phyloP scores from a whole-genome alignment of 2,113 vertebrate genomes.

The Pachyramphus minor region DNA sequence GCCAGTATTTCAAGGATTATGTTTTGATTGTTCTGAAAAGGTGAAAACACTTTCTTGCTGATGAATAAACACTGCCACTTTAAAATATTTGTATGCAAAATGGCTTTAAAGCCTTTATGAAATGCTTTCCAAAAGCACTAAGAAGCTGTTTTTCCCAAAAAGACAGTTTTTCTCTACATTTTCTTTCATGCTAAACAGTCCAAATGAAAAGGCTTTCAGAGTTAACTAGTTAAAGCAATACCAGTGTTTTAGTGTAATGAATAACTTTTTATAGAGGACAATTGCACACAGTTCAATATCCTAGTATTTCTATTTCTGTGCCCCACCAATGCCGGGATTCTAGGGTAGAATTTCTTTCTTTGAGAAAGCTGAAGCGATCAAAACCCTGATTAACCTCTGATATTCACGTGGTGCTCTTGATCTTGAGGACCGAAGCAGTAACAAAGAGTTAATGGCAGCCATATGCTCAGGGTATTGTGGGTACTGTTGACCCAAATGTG shows the following conservation, averaged over 20 bases:
- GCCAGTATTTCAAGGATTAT: slow-evolving; percentile 77
- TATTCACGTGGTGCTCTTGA: slow-evolving; percentile 81
- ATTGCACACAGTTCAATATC: slow-evolving; percentile 67
- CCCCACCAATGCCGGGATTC: slow-evolving; percentile 66
- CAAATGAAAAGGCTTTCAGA: slow-evolving; percentile 80
- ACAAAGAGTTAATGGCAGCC: slow-evolving; percentile 91
- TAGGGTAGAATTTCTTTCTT: slow-evolving; percentile 83
- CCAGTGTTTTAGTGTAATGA: slow-evolving; percentile 84
- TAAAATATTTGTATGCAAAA: slow-evolving; percentile 79
- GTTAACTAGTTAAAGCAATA: slow-evolving; percentile 82
- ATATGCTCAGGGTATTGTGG: slow-evolving; percentile 88
- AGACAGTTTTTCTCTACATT: slow-evolving; percentile 68
- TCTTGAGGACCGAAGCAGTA: slow-evolving; percentile 74
- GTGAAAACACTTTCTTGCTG: slow-evolving; percentile 74
- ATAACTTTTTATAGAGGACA: slow-evolving; percentile 79
- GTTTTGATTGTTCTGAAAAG: slow-evolving; percentile 76
- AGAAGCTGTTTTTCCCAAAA: slow-evolving; percentile 67
- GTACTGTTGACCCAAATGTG: slow-evolving; percentile 80
- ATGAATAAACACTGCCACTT: slow-evolving; percentile 77
- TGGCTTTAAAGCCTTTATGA: slow-evolving; percentile 72
- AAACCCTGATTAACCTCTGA: slow-evolving; percentile 93
- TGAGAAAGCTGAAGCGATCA: slow-evolving; percentile 82
- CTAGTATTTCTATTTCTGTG: slow-evolving; percentile 76
- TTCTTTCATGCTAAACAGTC: slow-evolving; percentile 78
- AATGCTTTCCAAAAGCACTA: slow-evolving; percentile 74